phyloP scores from a whole-genome alignment of 1,140 invertebrate species.

The Sogatella furcifera region DNA sequence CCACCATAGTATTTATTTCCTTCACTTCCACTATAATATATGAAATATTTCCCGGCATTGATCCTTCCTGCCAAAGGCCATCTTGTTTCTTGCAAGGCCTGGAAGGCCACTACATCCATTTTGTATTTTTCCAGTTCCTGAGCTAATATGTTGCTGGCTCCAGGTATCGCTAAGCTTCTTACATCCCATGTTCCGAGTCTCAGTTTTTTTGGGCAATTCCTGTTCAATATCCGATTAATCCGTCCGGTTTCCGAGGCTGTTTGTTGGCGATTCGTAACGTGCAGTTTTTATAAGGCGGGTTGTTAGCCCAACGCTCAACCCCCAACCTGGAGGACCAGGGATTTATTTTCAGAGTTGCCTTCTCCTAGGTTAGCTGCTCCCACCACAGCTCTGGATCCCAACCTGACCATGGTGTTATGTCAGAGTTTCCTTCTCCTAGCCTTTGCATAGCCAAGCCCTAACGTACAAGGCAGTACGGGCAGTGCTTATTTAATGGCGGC shows the following conservation, averaged over 20 bases:
- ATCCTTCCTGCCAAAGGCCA: slow-evolving; percentile 5
- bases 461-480: no score
- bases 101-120: slow-evolving; percentile 17
- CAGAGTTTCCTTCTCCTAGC: slow-evolving; percentile 9
- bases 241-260: slow-evolving; percentile 8
- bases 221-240: slow-evolving; percentile 5
- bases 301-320: no score
- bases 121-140: slow-evolving; percentile 18
- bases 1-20: no score
- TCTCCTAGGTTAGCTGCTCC: slow-evolving; percentile 6
- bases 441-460: slow-evolving; percentile 1
- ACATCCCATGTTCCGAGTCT: slow-evolving; percentile 19
- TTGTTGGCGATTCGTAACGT: slow-evolving; percentile 10
- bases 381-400: neutral
- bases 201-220: slow-evolving; percentile 1
- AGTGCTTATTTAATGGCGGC: slow-evolving; percentile 7
- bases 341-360: neutral
- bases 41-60: slow-evolving; percentile 4
- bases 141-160: slow-evolving; percentile 8
- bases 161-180: no score
- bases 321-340: slow-evolving; percentile 12
- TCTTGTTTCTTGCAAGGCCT: no score
- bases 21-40: no score
- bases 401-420: no score
- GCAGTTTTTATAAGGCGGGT: slow-evolving; percentile 10